Base-by-base conservation (phyloP, 2,797 vertebrate species). In the Dendrocincla tyrannina region DNA sequence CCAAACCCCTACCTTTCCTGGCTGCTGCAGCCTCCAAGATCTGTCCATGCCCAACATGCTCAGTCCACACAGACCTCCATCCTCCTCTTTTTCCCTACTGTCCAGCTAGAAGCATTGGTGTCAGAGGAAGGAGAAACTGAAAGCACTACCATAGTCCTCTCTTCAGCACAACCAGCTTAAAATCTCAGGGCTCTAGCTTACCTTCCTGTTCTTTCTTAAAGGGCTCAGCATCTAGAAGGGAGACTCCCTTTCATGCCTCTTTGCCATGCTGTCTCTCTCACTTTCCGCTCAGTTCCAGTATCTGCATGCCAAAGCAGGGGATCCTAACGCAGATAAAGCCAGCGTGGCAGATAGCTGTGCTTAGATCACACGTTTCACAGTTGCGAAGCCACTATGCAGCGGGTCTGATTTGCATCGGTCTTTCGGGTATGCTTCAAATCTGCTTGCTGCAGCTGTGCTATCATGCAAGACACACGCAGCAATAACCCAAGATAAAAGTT, bases 281-380 rank as follows among this genome's bases (percentile, higher is more conserved):
- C 56, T 83, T 92, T 87, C 67, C 70, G 55, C 39, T 89, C 68
- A 27, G 33, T 19, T 60, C 73, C 64, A 85, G 39, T n/a, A 67
- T 56, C 66, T 46, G 87, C 79, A 27, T 1, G 15, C 69, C 5
- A 2, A 55, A 89, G 60, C 66, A 44, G 84, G 77, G 88, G 83
- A 95, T 91, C 78, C 81, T 62, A 78, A 68, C 18, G 10, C 73
- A 89, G 89, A 89, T 81, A 91, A 91, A 94, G 91, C 69, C 81
- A 69, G 93, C 7, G 1, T 25, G 62, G 91, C 81, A 92, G 75
- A 93, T 56, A 94, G 72, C 63, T 86, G 76, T 1, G 2, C 64
- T 96, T 10, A 59, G 86, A 83, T 92, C 86, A 70, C 49, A 92
- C 76, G 73, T 93, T 91, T 88, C 91, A 91, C 87, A 92, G 90